Base-by-base conservation (phyloP, 2,113 vertebrate species). In the Daboia siamensis region DNA sequence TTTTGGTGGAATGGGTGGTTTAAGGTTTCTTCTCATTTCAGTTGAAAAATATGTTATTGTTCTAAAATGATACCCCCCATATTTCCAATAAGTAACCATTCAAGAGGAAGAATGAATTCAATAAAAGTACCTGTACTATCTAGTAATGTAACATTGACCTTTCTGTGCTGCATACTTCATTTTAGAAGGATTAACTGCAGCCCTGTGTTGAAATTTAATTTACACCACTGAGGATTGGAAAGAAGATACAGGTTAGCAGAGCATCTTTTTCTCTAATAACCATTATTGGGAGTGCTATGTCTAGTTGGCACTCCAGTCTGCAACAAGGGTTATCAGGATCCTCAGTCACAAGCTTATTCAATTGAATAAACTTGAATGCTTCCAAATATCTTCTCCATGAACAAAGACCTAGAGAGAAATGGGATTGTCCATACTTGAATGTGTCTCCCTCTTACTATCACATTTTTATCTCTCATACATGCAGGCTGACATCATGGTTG, bases 91-190 rank as follows among this genome's bases (percentile, higher is more conserved):
- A 33, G 46, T n/a, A 95, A 59, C 93, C 90, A 87, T 93, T 95
- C 93, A 94, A 93, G 94, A 96, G 96, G 93, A 94, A 87, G 55
- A 96, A 86, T 87, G 33, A 91, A 90, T 92, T 57, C 92, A 91
- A 26, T 84, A 95, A 96, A 95, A 59, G 91, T 94, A 90, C 46
- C 24, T 56, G 15, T 90, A 92, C 89, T 92, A 91, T 95, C 88
- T 94, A 95, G 97, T 96, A 96, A 95, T 93, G 85, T 95, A 96
- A 95, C 95, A 87, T 96, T 97, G 97, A 91, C 44, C 93, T 96
- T 94, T 94, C 11, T 84, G 56, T 92, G 44, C 44, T n/a, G 5
- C 12, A 44, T 24, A 54, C 64, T 92, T 94, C 90, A 94, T 94
- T 94, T 96, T 96, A 92, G 92, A 91, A 24, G 20, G 80, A 80